phyloP scores from a whole-genome alignment of 2,113 vertebrate species.

The Meriones unguiculatus region DNA sequence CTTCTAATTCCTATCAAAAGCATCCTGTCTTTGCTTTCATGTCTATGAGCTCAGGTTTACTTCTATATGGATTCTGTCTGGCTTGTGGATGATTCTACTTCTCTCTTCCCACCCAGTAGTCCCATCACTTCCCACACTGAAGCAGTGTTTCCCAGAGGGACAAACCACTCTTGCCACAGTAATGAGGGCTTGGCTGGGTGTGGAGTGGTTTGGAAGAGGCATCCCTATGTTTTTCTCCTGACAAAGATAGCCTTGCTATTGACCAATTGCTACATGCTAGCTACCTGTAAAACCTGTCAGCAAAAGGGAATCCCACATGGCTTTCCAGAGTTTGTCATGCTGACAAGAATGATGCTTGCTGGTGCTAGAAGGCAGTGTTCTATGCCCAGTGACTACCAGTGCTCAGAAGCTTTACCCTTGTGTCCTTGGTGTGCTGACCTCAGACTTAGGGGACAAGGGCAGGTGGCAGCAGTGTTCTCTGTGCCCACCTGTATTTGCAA shows the following conservation, averaged over 20 bases:
- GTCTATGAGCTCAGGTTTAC: neutral
- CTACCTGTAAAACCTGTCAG: neutral
- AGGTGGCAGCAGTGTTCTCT: neutral
- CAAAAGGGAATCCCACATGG: neutral
- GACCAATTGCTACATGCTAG: neutral
- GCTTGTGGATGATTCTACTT: neutral
- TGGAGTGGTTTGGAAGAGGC: neutral
- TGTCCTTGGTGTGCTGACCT: neutral
- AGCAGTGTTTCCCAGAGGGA: neutral
- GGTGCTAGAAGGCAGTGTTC: neutral
- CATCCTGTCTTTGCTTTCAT: neutral
- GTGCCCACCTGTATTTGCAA: neutral
- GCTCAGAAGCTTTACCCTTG: neutral
- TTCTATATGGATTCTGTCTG: neutral
- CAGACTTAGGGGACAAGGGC: neutral
- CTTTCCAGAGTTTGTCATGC: neutral
- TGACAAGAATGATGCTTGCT: neutral
- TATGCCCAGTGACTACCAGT: neutral
- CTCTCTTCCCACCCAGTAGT: neutral
- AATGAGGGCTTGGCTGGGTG: too few species aligned
- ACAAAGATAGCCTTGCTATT: neutral
- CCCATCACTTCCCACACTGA: neutral
- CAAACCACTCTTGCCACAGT: too few species aligned
- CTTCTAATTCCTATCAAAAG: neutral
- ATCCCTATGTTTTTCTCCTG: rapidly evolving